These are phyloP conservation scores for Yoshiicerus persimilis DNA, from an alignment of 1,140 invertebrate species.

Conservation along the genomic window DNA sequence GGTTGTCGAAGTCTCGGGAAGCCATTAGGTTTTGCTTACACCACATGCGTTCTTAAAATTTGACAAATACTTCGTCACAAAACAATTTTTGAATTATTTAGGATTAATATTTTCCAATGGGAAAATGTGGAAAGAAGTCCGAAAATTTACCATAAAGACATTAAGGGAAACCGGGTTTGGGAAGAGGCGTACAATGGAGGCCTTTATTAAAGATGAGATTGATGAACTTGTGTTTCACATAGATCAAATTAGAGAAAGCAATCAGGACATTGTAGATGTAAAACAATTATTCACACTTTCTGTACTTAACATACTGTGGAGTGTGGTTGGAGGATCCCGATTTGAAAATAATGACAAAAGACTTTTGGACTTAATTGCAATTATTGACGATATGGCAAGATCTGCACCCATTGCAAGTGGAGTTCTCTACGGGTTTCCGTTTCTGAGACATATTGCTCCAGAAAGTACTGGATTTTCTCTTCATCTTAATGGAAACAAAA, in stretches of 20 bases:
- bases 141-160: constrained; percentile 27
- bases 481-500: neutral
- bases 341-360: neutral
- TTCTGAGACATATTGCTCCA: neutral
- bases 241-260: neutral
- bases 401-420: neutral
- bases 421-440: constrained; percentile 27
- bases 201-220: constrained; percentile 21
- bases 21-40: constrained; percentile 15
- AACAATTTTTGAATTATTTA: neutral
- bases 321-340: constrained; percentile 50
- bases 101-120: constrained; percentile 8
- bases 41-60: too few species aligned
- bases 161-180: constrained; percentile 31
- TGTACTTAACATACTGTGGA: constrained; percentile 55
- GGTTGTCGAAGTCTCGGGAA: neutral
- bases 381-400: constrained; percentile 32
- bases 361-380: constrained; percentile 20
- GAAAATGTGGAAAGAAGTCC: constrained; percentile 27
- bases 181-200: neutral
- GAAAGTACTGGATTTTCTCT: neutral
- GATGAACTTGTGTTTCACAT: neutral
- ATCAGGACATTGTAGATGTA: constrained; percentile 1
- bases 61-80: too few species aligned
- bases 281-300: constrained; percentile 48